Conservation (phyloP, 2,888 invertebrate genomes). For the Halictus quadricinctus region DNA sequence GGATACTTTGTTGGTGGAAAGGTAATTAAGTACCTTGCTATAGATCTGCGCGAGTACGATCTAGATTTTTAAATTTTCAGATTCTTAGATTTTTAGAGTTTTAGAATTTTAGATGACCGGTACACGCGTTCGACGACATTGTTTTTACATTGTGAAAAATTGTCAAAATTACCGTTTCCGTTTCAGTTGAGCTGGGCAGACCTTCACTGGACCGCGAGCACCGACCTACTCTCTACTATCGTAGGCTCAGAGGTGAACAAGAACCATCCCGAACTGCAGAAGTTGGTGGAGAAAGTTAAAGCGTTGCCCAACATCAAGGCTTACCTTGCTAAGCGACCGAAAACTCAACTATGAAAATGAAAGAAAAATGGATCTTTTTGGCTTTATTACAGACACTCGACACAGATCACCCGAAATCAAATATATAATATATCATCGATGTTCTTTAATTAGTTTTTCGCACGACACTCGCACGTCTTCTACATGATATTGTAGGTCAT, state of each 20-base stretch:
- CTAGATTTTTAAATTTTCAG: neutral
- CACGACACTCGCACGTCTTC: constrained; percentile 17
- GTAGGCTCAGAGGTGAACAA: constrained; percentile 76
- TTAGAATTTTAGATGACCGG: too few relatives aligned
- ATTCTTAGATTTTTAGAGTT: too few relatives aligned
- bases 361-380: neutral
- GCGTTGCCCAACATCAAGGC: constrained; percentile 81
- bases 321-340: constrained; percentile 78
- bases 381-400: neutral
- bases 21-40: constrained; percentile 63
- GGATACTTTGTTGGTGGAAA: constrained; percentile 78
- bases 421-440: neutral
- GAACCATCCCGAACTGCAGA: constrained; percentile 82
- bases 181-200: constrained; percentile 81
- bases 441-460: neutral
- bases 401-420: neutral
- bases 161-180: neutral
- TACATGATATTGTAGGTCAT: neutral
- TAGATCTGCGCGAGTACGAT: neutral
- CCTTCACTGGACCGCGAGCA: constrained; percentile 79
- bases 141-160: too few relatives aligned
- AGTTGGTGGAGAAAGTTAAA: constrained; percentile 80
- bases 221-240: constrained; percentile 76
- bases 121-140: too few relatives aligned
- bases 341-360: constrained; percentile 45